Evolutionary conservation across 2,888 invertebrate genomes (phyloP), one percentile per base, ranked within the genome.

Genomic region (Chrysomela aeneicollis): DNA sequence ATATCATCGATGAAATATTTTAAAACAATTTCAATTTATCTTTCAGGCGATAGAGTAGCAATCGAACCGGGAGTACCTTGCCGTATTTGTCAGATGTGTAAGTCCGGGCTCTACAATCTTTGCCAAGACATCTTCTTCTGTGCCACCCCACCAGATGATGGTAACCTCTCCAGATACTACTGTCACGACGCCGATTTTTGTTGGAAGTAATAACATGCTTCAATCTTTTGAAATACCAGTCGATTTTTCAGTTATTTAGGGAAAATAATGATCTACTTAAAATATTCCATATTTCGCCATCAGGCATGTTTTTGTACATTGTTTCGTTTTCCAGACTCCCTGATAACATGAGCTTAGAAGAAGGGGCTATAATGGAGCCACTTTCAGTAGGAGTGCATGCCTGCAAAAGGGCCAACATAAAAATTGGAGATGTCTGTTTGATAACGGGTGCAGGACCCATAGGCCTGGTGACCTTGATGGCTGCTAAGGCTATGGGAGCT

Each of bases 11-110:
- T n/a, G n/a, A n/a, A n/a, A n/a, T n/a, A n/a, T n/a, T n/a, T n/a
- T n/a, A n/a, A n/a, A n/a, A n/a, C n/a, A n/a, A n/a, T n/a, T n/a
- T n/a, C n/a, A n/a, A n/a, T 35, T 51, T 19, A 10, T 32, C 26
- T 60, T 53, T 18, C 35, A 77, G 96, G 97, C 1, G 97, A 97
- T 84, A 87, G 96, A 70, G 97, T 98, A 2, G 96, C 96, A 1
- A 91, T 98, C 71, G 97, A 98, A 83, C 98, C 98, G 0, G 97
- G 97, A 8, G 91, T 94, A 63, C 90, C 93, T 1, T 98, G 98
- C 78, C 87, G 95, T 60, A 83, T 83, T 59, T 98, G 98, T 81
- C 85, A 87, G 49, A 91, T 88, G 80, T 98, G 98, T 84, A 95
- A 94, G 84, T 85, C 84, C 63, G 98, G 98, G 46, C 86, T 88